Evolutionary conservation across 2,888 invertebrate species (phyloP).

Genomic region (Sinotaia quadrata): DNA sequence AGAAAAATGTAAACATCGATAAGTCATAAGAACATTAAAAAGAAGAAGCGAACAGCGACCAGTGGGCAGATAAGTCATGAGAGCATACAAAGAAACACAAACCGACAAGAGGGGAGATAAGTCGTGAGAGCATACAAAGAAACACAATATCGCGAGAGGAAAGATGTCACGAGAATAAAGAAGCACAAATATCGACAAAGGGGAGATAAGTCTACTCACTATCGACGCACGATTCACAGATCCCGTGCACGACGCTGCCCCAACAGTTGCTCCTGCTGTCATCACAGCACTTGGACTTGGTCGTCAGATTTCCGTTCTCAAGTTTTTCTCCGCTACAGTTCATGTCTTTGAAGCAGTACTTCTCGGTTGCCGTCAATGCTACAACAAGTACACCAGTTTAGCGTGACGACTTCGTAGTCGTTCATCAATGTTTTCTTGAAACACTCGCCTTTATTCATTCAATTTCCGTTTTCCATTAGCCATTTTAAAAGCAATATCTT

Average conservation of each 20-base stretch:
- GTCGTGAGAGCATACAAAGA: not conserved
- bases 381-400: too few species aligned
- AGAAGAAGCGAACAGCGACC: too few species aligned
- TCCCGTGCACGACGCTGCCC: not conserved
- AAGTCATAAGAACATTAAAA: too few species aligned
- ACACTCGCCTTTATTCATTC: too few species aligned
- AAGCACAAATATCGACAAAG: not conserved
- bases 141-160: not conserved
- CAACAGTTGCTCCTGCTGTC: not conserved
- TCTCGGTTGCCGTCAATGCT: too few species aligned
- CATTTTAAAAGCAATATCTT: too few species aligned
- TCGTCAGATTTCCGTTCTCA: not conserved
- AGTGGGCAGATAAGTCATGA: not conserved
- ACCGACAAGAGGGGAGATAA: not conserved
- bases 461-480: too few species aligned
- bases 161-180: not conserved
- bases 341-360: conserved; percentile 14
- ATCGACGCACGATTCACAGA: conserved; percentile 1
- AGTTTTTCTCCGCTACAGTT: not conserved
- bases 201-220: not conserved
- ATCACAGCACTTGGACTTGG: not conserved
- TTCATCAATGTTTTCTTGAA: too few species aligned
- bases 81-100: not conserved
- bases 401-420: too few species aligned
- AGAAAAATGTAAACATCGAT: too few species aligned